A percentile compares a stretch with the other conserved stretches of the same genome.
Conservation (phyloP, 2,113 vertebrate species). For the Trematomus loennbergii region DNA sequence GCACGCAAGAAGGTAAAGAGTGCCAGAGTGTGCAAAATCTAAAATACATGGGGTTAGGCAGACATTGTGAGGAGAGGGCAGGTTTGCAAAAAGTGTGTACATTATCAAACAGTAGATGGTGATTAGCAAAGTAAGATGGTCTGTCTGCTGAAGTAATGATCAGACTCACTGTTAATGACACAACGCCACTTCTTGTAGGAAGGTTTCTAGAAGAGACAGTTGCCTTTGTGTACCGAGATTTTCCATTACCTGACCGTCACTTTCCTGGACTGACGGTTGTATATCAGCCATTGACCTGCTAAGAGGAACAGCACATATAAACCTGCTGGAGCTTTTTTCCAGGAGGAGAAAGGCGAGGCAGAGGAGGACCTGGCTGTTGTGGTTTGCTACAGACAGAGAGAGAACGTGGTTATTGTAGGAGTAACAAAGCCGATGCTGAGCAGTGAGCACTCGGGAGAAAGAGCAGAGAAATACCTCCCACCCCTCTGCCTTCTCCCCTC, state of each 20-base stretch:
- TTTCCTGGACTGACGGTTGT: slow-evolving; percentile 53
- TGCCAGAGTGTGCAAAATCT: slow-evolving; percentile 46
- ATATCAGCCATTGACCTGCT: slow-evolving; percentile 62
- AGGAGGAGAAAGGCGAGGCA: slow-evolving; percentile 37
- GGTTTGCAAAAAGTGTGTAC: too few relatives aligned
- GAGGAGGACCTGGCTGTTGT: slow-evolving; percentile 52
- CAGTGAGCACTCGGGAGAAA: slow-evolving; percentile 47
- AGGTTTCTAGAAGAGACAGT: slow-evolving; percentile 53
- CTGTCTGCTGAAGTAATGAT: slow-evolving; percentile 19
- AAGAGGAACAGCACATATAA: slow-evolving; percentile 49
- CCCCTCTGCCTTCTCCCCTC: slow-evolving; percentile 55
- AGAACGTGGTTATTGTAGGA: slow-evolving; percentile 38
- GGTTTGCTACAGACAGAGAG: slow-evolving; percentile 36
- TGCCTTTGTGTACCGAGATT: slow-evolving; percentile 39
- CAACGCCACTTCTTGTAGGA: slow-evolving; percentile 18
- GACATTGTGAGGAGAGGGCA: slow-evolving; percentile 7
- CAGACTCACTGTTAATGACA: slow-evolving; percentile 45
- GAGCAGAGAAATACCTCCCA: slow-evolving; percentile 45
- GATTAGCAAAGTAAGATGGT: slow-evolving; percentile 29
- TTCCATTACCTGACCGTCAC: slow-evolving; percentile 36
- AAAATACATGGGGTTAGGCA: slow-evolving; percentile 32
- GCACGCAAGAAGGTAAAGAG: slow-evolving; percentile 25
- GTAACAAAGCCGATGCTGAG: slow-evolving; percentile 52
- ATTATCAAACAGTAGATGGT: slow-evolving; percentile 3
- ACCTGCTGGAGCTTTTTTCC: slow-evolving; percentile 47